Percentiles rank a stretch among this genome's conserved stretches.
Conservation (phyloP, 2,113 vertebrate genomes). For the Phodopus roborovskii region DNA sequence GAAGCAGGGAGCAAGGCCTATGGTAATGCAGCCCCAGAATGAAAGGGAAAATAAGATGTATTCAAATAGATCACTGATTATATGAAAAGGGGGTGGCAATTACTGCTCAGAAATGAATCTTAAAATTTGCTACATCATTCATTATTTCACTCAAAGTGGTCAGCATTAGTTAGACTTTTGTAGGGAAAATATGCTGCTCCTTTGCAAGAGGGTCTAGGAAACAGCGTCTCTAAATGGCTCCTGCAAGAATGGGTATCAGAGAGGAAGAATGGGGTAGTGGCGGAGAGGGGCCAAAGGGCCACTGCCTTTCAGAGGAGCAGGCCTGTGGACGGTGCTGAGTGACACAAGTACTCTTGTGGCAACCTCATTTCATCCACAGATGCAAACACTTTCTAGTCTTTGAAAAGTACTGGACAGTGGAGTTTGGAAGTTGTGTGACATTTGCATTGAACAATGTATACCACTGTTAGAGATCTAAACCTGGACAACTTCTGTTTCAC, state of each 20-base stretch:
- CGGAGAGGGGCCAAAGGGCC: background rate
- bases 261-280: background rate
- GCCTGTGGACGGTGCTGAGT: background rate
- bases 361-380: background rate
- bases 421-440: background rate
- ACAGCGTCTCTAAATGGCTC: background rate
- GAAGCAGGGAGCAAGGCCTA: rapidly evolving
- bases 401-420: background rate
- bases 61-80: background rate
- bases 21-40: background rate
- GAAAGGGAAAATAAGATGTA: background rate
- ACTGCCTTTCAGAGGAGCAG: background rate
- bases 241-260: background rate
- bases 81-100: background rate
- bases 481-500: background rate
- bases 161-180: background rate
- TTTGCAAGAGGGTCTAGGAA: background rate
- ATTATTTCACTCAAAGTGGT: background rate
- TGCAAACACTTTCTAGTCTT: background rate
- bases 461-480: background rate
- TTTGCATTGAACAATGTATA: background rate
- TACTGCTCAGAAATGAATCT: background rate
- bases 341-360: background rate
- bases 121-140: background rate
- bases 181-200: background rate